Percentiles rank a stretch among this genome's conserved stretches.
Conservation (phyloP, 2,797 vertebrate genomes). For the Acropternis orthonyx region DNA sequence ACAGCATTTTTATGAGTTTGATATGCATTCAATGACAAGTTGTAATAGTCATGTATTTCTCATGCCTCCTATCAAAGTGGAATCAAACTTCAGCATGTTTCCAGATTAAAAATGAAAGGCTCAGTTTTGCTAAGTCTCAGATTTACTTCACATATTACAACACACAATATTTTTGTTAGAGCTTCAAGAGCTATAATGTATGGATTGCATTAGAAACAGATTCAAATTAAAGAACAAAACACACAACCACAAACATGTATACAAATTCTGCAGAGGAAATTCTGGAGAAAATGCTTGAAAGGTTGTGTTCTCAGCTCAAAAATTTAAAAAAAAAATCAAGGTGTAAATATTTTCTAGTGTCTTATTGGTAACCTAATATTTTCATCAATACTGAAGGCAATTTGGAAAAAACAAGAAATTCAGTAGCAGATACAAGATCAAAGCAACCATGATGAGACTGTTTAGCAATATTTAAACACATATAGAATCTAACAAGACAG, state of each 20-base stretch:
- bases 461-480: neutral
- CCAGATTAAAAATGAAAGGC: neutral
- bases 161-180: neutral
- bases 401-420: neutral
- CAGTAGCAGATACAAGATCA: neutral
- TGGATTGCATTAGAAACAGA: neutral
- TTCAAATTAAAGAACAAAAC: neutral
- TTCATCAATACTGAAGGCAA: neutral
- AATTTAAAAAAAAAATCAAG: neutral
- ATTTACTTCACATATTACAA: neutral
- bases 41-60: neutral
- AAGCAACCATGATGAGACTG: neutral
- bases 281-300: neutral
- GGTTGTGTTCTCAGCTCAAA: neutral
- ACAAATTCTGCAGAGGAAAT: neutral
- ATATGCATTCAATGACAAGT: neutral
- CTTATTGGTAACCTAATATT: neutral
- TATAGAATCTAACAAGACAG: neutral
- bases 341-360: neutral
- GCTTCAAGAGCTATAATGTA: neutral
- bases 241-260: neutral
- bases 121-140: neutral
- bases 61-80: neutral
- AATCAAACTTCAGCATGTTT: neutral
- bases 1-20: conserved; percentile 3